These are phyloP conservation scores for Tenebrio molitor DNA, from an alignment of 1,140 invertebrate species.

Conservation along the genomic window DNA sequence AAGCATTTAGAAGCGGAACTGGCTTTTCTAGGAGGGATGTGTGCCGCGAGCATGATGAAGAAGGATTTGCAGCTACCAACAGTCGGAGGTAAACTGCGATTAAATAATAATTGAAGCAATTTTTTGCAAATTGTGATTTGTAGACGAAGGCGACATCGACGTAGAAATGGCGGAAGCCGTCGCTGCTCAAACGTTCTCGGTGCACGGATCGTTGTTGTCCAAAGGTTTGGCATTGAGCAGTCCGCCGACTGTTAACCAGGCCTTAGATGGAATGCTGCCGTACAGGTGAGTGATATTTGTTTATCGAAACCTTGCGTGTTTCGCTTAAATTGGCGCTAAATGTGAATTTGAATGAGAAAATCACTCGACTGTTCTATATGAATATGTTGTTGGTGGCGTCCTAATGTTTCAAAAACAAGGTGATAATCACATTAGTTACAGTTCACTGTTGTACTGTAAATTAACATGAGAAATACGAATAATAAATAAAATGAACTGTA, in stretches of 20 bases:
- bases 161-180: constrained; percentile 79
- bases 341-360: too few relatives aligned
- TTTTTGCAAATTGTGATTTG: too few relatives aligned
- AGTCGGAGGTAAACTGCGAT: constrained; percentile 74
- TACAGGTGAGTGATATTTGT: constrained; percentile 77
- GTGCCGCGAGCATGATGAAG: constrained; percentile 89
- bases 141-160: constrained; percentile 83
- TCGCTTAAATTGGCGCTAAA: constrained; percentile 11
- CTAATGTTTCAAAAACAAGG: too few relatives aligned
- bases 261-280: constrained; percentile 89
- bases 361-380: too few relatives aligned
- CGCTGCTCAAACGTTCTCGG: constrained; percentile 78
- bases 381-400: too few relatives aligned
- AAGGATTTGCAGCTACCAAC: constrained; percentile 84
- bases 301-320: background rate
- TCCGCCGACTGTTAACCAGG: constrained; percentile 88
- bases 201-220: constrained; percentile 82
- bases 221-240: constrained; percentile 93
- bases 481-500: too few relatives aligned
- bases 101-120: too few relatives aligned
- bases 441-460: too few relatives aligned
- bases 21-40: constrained; percentile 91
- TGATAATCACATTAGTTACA: too few relatives aligned
- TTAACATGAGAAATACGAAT: too few relatives aligned
- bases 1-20: constrained; percentile 91